Evolutionary conservation across 2,113 vertebrate species (phyloP).

Genomic region (Alaudala cheleensis): DNA sequence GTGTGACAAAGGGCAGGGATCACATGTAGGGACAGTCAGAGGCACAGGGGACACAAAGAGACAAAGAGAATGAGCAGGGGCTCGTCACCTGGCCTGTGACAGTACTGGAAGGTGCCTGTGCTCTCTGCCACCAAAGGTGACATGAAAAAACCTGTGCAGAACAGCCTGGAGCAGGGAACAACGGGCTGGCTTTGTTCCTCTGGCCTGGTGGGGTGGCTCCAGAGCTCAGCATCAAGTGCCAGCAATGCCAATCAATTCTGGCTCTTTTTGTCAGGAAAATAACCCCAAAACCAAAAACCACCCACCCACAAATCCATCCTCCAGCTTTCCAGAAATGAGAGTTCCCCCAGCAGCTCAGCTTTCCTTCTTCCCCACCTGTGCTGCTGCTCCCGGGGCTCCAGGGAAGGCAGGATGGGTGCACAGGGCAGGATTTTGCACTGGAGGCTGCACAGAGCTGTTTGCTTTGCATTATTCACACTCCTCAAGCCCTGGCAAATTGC

Average conservation of each 20-base stretch:
- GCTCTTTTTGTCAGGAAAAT: neutral
- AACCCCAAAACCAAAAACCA: neutral
- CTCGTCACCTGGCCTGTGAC: fast-evolving
- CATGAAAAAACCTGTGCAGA: neutral
- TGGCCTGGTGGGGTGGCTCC: neutral
- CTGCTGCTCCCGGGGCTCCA: neutral
- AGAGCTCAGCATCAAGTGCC: neutral
- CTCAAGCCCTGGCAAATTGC: neutral
- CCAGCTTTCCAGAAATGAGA: neutral
- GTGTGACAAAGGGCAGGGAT: neutral
- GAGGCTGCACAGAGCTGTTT: neutral
- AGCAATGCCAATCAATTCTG: neutral
- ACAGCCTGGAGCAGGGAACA: neutral
- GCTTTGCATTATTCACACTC: conserved; percentile 44
- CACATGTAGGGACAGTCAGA: neutral
- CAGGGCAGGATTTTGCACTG: neutral
- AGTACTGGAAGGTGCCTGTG: conserved; percentile 25
- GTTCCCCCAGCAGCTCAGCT: neutral
- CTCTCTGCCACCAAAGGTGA: conserved; percentile 3
- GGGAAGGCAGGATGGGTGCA: neutral
- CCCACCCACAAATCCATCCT: neutral
- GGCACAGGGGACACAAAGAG: conserved; percentile 6
- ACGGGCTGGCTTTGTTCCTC: neutral
- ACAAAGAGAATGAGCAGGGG: neutral
- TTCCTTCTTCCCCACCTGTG: neutral